These are phyloP conservation scores for Hippocampus barbouri DNA, from an alignment of 2,113 vertebrate species.

Conservation along the genomic window DNA sequence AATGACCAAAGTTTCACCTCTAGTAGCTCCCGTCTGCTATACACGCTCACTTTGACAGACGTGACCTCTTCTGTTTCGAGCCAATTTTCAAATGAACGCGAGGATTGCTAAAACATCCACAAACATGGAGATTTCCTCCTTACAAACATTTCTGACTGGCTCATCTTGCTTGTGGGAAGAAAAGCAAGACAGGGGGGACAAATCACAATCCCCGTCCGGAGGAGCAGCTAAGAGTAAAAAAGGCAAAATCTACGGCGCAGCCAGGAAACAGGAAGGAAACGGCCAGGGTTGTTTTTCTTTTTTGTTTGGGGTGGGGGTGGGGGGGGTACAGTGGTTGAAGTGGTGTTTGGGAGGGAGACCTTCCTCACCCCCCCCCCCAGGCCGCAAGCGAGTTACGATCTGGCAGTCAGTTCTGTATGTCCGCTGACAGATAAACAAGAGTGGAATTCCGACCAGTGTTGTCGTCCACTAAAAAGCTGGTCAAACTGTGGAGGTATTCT, in stretches of 20 bases:
- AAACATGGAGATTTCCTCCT: neutral
- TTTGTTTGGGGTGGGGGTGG: neutral
- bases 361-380: neutral
- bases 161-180: neutral
- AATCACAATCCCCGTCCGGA: slow-evolving; percentile 17
- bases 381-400: slow-evolving; percentile 20
- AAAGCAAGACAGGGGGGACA: slow-evolving; percentile 11
- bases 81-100: neutral
- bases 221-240: slow-evolving; percentile 28
- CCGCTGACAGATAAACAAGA: slow-evolving; percentile 49
- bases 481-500: slow-evolving; percentile 66
- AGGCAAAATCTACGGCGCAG: slow-evolving; percentile 22
- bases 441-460: slow-evolving; percentile 41
- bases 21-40: neutral
- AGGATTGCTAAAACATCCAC: slow-evolving; percentile 4
- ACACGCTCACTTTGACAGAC: neutral
- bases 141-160: neutral
- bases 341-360: neutral
- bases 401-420: slow-evolving; percentile 47
- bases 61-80: slow-evolving; percentile 2
- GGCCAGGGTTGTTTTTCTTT: slow-evolving; percentile 4
- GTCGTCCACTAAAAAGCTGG: slow-evolving; percentile 49
- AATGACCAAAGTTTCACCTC: neutral
- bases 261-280: slow-evolving; percentile 31
- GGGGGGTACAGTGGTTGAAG: neutral